A percentile compares a stretch with the other conserved stretches of the same genome.
Conservation (phyloP, 2,888 invertebrate genomes). For the Acleris cristana region DNA sequence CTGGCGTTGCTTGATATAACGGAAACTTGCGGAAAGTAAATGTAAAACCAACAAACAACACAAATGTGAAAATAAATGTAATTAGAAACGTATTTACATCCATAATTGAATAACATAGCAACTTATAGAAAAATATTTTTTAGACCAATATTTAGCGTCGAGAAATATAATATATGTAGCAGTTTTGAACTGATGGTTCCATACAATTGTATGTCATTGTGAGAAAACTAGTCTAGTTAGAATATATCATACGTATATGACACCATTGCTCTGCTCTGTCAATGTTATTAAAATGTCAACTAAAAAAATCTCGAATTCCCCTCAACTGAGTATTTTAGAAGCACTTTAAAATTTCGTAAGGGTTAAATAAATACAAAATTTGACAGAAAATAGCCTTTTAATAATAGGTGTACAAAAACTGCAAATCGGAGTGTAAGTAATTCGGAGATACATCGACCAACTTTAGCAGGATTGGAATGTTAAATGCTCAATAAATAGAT, state of each 20-base stretch:
- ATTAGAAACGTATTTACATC: not conserved
- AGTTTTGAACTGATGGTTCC: constrained; percentile 6
- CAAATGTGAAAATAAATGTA: not conserved
- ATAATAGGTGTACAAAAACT: constrained; percentile 58
- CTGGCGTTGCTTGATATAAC: constrained; percentile 19
- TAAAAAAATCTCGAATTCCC: constrained; percentile 64
- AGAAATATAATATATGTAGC: not conserved
- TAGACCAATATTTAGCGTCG: too few relatives aligned
- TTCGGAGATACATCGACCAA: constrained; percentile 36
- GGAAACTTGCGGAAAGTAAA: constrained; percentile 5
- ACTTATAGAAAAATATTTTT: not conserved
- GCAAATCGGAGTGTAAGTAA: constrained; percentile 34
- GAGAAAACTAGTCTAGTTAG: constrained; percentile 27
- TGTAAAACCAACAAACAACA: not conserved
- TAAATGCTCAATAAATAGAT: constrained; percentile 29
- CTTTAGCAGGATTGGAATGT: constrained; percentile 26
- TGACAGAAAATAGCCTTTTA: constrained; percentile 68
- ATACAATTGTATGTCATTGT: constrained; percentile 27
- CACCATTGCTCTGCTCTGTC: not conserved
- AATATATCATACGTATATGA: constrained; percentile 6
- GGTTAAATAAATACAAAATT: constrained; percentile 50
- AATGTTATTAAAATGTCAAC: constrained; percentile 43
- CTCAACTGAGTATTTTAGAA: constrained; percentile 51
- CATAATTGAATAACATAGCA: not conserved
- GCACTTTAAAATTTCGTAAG: constrained; percentile 56